These are phyloP conservation scores for Achroia grisella DNA, from an alignment of 1,140 invertebrate genomes.

Conservation along the genomic window DNA sequence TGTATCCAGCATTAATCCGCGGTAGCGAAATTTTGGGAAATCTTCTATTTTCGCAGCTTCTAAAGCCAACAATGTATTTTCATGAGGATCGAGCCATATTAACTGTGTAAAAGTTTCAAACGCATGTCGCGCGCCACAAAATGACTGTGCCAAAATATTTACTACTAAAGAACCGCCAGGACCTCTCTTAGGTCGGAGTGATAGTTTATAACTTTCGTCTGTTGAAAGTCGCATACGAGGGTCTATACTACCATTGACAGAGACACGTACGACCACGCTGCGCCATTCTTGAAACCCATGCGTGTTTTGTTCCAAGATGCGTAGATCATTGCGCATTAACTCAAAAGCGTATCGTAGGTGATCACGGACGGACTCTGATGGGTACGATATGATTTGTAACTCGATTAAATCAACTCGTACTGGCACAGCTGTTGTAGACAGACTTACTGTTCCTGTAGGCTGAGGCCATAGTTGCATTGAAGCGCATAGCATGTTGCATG, in stretches of 20 bases:
- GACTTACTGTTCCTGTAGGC: constrained; percentile 71
- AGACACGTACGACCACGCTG: constrained; percentile 68
- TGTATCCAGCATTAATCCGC: constrained; percentile 85
- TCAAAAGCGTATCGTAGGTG: constrained; percentile 50
- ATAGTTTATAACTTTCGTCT: constrained; percentile 83
- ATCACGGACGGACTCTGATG: constrained; percentile 40
- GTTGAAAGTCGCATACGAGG: constrained; percentile 78
- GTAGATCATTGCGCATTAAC: constrained; percentile 42
- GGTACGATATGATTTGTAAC: constrained; percentile 37
- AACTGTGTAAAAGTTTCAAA: constrained; percentile 87
- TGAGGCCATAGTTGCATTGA: constrained; percentile 75
- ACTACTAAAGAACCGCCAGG: constrained; percentile 74
- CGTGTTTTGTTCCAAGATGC: constrained; percentile 36
- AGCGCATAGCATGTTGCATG: constrained; percentile 76
- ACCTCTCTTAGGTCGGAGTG: constrained; percentile 71
- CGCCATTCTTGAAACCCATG: constrained; percentile 63
- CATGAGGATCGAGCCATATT: constrained; percentile 81
- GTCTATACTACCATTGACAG: constrained; percentile 66
- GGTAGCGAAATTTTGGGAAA: constrained; percentile 76
- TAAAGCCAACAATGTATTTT: constrained; percentile 76
- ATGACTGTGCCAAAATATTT: constrained; percentile 79
- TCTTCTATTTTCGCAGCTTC: constrained; percentile 76
- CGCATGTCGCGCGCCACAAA: constrained; percentile 85
- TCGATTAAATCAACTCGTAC: constrained; percentile 30
- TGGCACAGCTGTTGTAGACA: constrained; percentile 62